phyloP scores from a whole-genome alignment of 2,888 invertebrate species.

The Ethmia dodecea region DNA sequence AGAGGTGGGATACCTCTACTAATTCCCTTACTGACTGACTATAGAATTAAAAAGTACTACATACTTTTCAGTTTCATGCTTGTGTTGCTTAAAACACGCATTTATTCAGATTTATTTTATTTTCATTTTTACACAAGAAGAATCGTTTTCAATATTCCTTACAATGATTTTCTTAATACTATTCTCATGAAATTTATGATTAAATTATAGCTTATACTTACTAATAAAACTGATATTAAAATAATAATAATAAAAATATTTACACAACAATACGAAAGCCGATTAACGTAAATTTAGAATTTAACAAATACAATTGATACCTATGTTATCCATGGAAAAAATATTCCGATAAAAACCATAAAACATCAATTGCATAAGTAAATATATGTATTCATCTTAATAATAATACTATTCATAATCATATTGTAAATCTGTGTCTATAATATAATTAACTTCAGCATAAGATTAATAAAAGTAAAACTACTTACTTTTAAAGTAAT shows the following conservation, averaged over 20 bases:
- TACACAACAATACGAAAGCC: slow-evolving; percentile 70
- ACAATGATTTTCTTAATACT: slow-evolving; percentile 50
- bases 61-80: too few species aligned
- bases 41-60: too few species aligned
- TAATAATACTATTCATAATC: not conserved
- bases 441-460: not conserved
- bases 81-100: too few species aligned
- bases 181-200: slow-evolving; percentile 42
- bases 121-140: slow-evolving; percentile 65
- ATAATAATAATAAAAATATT: slow-evolving; percentile 61
- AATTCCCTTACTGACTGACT: too few species aligned
- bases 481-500: too few species aligned
- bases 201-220: slow-evolving; percentile 39
- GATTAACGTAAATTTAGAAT: too few species aligned
- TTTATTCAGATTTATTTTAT: slow-evolving; percentile 37
- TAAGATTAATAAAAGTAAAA: too few species aligned
- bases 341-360: not conserved
- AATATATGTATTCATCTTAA: not conserved
- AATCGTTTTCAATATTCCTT: slow-evolving; percentile 55
- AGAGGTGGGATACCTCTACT: too few species aligned
- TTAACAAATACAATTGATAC: slow-evolving; percentile 12
- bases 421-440: not conserved
- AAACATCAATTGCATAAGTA: not conserved
- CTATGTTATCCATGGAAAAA: not conserved
- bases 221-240: slow-evolving; percentile 50